Evolutionary conservation across 2,888 invertebrate genomes (phyloP).

Genomic region (Steromphala cineraria): DNA sequence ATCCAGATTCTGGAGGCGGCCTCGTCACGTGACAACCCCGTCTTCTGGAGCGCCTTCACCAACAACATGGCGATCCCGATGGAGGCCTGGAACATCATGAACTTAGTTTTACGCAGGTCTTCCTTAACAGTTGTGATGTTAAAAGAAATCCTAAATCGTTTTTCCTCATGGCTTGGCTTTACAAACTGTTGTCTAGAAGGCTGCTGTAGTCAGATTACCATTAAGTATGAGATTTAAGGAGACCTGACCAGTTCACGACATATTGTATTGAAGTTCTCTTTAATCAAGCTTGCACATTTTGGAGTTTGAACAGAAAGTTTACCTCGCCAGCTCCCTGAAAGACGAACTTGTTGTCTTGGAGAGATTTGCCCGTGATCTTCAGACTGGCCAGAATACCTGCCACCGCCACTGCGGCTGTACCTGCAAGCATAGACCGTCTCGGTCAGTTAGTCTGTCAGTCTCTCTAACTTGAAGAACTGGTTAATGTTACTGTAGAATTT

Average conservation of each 20-base stretch:
- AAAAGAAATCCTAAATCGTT: no score
- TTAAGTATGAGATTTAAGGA: no score
- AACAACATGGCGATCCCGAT: slow-evolving; percentile 94
- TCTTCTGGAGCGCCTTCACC: slow-evolving; percentile 89
- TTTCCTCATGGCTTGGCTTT: no score
- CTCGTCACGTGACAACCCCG: slow-evolving; percentile 83
- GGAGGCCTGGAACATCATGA: slow-evolving; percentile 82
- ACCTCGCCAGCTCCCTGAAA: slow-evolving; percentile 99
- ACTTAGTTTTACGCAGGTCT: not conserved
- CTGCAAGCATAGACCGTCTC: slow-evolving; percentile 66
- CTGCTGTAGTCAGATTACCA: no score
- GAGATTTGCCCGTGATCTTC: slow-evolving; percentile 86
- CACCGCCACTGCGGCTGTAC: slow-evolving; percentile 92
- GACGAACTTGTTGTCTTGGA: slow-evolving; percentile 90
- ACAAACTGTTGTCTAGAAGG: no score
- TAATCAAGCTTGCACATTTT: no score
- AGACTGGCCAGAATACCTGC: slow-evolving; percentile 93
- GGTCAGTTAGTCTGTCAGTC: not conserved
- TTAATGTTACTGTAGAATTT: not conserved
- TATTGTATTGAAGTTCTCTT: no score
- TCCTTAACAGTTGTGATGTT: no score
- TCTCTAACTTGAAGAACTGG: not conserved
- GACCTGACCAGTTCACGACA: no score
- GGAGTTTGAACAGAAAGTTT: slow-evolving; percentile 28
- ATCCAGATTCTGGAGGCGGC: slow-evolving; percentile 92